phyloP scores from a whole-genome alignment of 35 echinoderm and acorn worm species.

The Apostichopus parvimensis region DNA sequence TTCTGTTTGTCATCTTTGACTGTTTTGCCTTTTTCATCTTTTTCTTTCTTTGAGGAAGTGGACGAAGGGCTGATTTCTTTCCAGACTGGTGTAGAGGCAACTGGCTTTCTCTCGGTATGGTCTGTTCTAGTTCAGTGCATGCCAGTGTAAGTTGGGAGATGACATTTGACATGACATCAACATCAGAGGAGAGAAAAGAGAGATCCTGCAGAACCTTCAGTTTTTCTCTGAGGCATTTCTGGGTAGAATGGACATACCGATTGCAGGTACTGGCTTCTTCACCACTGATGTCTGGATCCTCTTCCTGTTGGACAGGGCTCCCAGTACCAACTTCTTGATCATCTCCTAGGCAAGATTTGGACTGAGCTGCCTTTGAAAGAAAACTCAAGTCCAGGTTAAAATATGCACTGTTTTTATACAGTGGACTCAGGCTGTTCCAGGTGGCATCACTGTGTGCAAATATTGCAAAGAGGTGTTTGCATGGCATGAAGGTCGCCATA shows the following conservation, averaged over 20 bases:
- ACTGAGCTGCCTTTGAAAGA: neutral
- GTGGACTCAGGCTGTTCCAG: neutral
- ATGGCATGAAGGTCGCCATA: neutral
- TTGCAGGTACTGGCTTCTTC: neutral
- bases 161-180: neutral
- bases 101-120: neutral
- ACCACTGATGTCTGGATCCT: too few relatives aligned
- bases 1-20: neutral
- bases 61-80: neutral
- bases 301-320: too few relatives aligned
- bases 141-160: neutral
- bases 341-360: neutral
- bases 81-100: neutral
- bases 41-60: neutral
- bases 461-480: constrained; percentile 9
- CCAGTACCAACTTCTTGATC: neutral
- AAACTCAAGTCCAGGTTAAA: neutral
- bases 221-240: neutral
- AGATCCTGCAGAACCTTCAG: neutral
- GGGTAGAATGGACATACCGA: neutral
- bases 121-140: too few relatives aligned
- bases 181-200: neutral
- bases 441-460: neutral
- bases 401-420: neutral
- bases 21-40: neutral